phyloP scores from a whole-genome alignment of 2,797 vertebrate genomes.

The Galaxias olidus region DNA sequence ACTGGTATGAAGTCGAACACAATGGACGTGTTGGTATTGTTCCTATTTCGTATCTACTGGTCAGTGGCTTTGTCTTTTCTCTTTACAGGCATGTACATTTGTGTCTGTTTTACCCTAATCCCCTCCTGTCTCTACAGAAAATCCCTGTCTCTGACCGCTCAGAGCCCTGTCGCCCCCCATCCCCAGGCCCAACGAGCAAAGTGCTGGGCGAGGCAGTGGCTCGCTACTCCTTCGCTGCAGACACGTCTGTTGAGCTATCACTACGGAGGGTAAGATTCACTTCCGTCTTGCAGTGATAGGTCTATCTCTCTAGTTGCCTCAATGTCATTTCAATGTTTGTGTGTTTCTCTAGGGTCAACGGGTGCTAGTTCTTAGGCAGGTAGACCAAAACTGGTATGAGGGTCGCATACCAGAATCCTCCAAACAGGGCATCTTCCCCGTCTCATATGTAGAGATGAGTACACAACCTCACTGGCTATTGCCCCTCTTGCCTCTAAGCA shows the following conservation, averaged over 20 bases:
- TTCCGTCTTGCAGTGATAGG: neutral
- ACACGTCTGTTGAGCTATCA: constrained; percentile 86
- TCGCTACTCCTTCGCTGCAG: constrained; percentile 87
- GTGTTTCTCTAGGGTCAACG: constrained; percentile 71
- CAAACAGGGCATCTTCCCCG: constrained; percentile 89
- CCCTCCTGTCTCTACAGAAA: constrained; percentile 66
- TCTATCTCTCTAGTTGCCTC: neutral
- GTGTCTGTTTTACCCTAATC: neutral
- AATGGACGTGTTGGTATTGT: constrained; percentile 84
- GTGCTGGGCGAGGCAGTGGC: constrained; percentile 87
- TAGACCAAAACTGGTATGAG: constrained; percentile 91
- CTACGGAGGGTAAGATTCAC: constrained; percentile 80
- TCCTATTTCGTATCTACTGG: constrained; percentile 87
- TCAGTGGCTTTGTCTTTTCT: constrained; percentile 46
- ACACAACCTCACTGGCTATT: constrained; percentile 80
- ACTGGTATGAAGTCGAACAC: constrained; percentile 88
- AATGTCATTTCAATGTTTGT: neutral
- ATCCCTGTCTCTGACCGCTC: constrained; percentile 77
- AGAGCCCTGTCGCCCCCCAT: constrained; percentile 83
- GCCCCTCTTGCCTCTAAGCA: constrained; percentile 74
- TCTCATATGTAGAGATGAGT: constrained; percentile 84
- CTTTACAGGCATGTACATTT: neutral
- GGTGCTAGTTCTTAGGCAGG: constrained; percentile 82
- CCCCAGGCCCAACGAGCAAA: constrained; percentile 75
- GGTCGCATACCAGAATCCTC: constrained; percentile 82